Base-by-base conservation (phyloP, 2,888 invertebrate species). In the Automeris io region DNA sequence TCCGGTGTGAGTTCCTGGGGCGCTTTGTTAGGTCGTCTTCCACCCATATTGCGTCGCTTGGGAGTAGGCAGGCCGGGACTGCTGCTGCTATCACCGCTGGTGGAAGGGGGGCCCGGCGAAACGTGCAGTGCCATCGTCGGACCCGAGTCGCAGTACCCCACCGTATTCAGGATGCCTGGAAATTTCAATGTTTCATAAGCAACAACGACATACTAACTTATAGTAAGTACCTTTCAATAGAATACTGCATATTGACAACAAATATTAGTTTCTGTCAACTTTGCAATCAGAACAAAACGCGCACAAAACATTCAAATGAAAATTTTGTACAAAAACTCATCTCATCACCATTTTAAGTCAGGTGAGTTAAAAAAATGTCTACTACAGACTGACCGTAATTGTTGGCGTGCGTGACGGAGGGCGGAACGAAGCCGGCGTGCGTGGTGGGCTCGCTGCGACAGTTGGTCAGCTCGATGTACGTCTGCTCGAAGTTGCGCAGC, bases 361-460 rank as follows among this genome's bases (percentile, higher is more conserved):
- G 16, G 2, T 11, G 4, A 16, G 18, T 13, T 18, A 11, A 13
- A 11, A 9, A 5, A 5, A 18, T 8, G 1, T 5, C 57, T 35
- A 9, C 7, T 8, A 5, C 11, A 5, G 61, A 70, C 62, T 69
- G 61, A 88, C 88, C 89, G 74, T 85, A 86, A 54, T 75, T 78
- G 57, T 81, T 83, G 73, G 74, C 70, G 76, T 81, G 78, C 74
- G 80, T 75, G 73, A 88, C 83, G 41, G 90, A 86, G 16, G 97
- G 97, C 42, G 97, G 97, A 47, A 97, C 96, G 77, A 97, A 97
- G 47, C 97, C 95, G 42, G 96, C 97, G 89, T 97, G 96, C 79
- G 92, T 93, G 60, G 93, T 62, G 88, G 90, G 72, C 89, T 93
- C 75, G 88, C 90, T 91, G 53, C 92, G 91, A 67, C 90, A 90